These are phyloP conservation scores for Chirona hameri DNA, from an alignment of 2,888 invertebrate genomes.

Conservation along the genomic window DNA sequence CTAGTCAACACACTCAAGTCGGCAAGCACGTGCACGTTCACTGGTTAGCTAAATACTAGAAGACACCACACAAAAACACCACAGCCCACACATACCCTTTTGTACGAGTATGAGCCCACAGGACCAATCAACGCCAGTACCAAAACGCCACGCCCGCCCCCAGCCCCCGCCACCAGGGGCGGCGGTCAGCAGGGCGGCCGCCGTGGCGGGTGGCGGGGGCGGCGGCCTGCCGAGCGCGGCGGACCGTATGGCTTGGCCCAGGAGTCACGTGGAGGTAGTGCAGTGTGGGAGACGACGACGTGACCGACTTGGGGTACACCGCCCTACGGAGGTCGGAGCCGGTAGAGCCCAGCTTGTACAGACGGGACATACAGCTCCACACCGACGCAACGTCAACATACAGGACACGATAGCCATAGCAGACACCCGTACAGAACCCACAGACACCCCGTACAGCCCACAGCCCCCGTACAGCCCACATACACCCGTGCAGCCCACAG, in stretches of 20 bases:
- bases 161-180: neutral
- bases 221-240: neutral
- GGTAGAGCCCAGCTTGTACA: neutral
- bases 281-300: neutral
- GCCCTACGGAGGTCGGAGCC: neutral
- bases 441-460: neutral
- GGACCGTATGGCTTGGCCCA: neutral
- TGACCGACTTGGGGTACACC: neutral
- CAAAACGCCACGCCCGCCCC: neutral
- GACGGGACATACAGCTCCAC: too few relatives aligned
- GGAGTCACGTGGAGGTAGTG: slow-evolving; percentile 3
- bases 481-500: too few relatives aligned
- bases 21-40: neutral
- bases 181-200: neutral
- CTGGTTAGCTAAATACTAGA: neutral
- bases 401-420: neutral
- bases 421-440: neutral
- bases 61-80: neutral
- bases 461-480: too few relatives aligned
- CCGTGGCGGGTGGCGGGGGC: neutral
- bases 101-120: neutral
- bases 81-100: neutral
- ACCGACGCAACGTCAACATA: neutral
- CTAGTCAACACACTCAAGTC: neutral
- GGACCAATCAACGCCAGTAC: neutral